phyloP scores from a whole-genome alignment of 2,888 invertebrate species.

The Cantharis lateralis region DNA sequence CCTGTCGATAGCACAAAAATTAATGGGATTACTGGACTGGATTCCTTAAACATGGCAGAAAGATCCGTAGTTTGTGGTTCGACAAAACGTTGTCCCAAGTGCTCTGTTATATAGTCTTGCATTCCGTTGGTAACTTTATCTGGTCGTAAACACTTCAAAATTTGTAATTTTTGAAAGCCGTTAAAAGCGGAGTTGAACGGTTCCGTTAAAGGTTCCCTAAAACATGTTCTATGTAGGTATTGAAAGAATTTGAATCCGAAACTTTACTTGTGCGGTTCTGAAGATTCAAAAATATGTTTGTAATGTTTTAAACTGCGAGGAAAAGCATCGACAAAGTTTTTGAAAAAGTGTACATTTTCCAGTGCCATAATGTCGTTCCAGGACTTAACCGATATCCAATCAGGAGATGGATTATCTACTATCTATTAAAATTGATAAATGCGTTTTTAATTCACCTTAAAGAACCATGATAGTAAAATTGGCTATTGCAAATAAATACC shows the following conservation, averaged over 20 bases:
- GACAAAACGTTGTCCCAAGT: conserved; percentile 79
- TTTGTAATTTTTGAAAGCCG: conserved; percentile 75
- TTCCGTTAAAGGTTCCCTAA: conserved; percentile 67
- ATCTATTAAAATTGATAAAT: conserved; percentile 52
- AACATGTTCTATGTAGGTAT: conserved; percentile 44
- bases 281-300: conserved; percentile 68
- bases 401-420: conserved; percentile 71
- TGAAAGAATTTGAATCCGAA: neutral
- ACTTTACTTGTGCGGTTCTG: conserved; percentile 66
- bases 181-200: conserved; percentile 67
- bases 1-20: conserved; percentile 90
- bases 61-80: conserved; percentile 87
- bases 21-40: conserved; percentile 76
- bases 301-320: conserved; percentile 59
- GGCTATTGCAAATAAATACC: conserved; percentile 46
- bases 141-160: conserved; percentile 79
- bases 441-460: neutral
- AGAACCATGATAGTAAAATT: too few relatives aligned
- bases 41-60: conserved; percentile 79
- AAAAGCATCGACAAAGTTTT: conserved; percentile 67
- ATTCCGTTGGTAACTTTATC: conserved; percentile 84
- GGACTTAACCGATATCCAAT: conserved; percentile 78
- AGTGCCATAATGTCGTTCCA: conserved; percentile 84
- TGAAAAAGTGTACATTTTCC: conserved; percentile 66
- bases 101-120: conserved; percentile 71